A percentile compares a stretch with the other conserved stretches of the same genome.
Evolutionary conservation across 2,888 invertebrate species (phyloP).

Genomic region (Creontiades dilutus): DNA sequence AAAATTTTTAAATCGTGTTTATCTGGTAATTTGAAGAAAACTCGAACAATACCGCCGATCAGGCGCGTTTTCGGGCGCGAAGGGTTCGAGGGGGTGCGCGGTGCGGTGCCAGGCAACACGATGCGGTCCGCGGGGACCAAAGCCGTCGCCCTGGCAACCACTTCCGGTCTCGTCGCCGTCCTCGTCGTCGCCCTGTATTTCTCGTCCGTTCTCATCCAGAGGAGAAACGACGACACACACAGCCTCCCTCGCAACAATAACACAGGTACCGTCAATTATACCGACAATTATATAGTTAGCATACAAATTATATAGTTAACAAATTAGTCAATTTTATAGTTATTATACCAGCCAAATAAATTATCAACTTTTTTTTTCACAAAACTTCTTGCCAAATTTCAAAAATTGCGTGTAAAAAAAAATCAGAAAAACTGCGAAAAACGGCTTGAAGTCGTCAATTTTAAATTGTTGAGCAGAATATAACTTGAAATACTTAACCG

Average conservation of each 20-base stretch:
- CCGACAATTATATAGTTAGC: too few species aligned
- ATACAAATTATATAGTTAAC: too few species aligned
- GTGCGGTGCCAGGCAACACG: conserved; percentile 28
- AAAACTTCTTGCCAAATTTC: too few species aligned
- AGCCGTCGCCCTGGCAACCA: conserved; percentile 60
- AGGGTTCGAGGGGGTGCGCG: conserved; percentile 46
- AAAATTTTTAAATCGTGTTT: not conserved
- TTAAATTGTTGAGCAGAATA: too few species aligned
- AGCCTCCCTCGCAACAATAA: not conserved
- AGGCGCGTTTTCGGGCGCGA: conserved; percentile 20
- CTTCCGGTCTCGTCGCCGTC: conserved; percentile 61
- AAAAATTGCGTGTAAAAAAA: too few species aligned
- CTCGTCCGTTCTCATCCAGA: conserved; percentile 57
- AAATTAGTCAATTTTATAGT: too few species aligned
- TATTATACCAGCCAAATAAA: too few species aligned
- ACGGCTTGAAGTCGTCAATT: too few species aligned
- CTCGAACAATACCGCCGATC: conserved; percentile 6
- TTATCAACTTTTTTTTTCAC: too few species aligned
- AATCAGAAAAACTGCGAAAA: too few species aligned
- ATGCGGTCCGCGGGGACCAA: conserved; percentile 69
- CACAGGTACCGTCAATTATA: too few species aligned
- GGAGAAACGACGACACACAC: conserved; percentile 30
- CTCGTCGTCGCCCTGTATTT: conserved; percentile 57
- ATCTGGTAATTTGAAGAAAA: not conserved
- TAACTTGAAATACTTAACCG: too few species aligned